These are phyloP conservation scores for Tolypeutes matacus DNA, from an alignment of 2,797 vertebrate species.

Conservation along the genomic window DNA sequence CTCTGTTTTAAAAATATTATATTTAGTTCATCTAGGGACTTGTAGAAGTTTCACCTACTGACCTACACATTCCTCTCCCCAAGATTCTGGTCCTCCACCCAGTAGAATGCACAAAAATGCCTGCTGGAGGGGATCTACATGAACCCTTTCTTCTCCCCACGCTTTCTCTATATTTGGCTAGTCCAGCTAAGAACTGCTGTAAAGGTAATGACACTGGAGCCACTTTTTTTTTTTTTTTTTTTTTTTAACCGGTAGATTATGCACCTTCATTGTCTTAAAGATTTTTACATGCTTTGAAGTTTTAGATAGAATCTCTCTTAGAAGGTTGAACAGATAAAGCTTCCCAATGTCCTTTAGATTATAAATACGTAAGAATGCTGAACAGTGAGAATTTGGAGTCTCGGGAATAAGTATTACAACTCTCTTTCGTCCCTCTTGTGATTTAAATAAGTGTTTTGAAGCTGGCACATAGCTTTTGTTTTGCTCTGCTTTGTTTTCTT, in stretches of 20 bases:
- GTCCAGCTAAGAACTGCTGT: neutral
- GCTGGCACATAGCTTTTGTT: neutral
- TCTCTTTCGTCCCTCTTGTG: neutral
- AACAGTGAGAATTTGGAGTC: neutral
- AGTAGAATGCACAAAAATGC: neutral
- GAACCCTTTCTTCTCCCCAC: neutral
- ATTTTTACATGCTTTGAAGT: neutral
- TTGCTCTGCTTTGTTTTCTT: constrained; percentile 19
- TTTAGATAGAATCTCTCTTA: neutral
- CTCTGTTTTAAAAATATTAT: neutral
- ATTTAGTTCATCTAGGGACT: neutral
- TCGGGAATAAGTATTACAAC: neutral
- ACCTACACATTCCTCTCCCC: neutral
- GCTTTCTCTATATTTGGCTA: neutral
- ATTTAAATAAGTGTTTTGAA: neutral
- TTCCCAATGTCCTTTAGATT: neutral
- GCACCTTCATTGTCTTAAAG: neutral
- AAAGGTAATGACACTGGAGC: neutral
- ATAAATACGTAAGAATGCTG: neutral
- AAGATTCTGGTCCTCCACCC: neutral
- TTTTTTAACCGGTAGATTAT: neutral
- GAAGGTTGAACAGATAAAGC: neutral
- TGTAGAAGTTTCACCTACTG: neutral
- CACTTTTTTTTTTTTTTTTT: neutral
- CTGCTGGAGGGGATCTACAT: neutral